These are phyloP conservation scores for Drosophila colorata DNA, from an alignment of 2,888 invertebrate genomes.

Conservation along the genomic window DNA sequence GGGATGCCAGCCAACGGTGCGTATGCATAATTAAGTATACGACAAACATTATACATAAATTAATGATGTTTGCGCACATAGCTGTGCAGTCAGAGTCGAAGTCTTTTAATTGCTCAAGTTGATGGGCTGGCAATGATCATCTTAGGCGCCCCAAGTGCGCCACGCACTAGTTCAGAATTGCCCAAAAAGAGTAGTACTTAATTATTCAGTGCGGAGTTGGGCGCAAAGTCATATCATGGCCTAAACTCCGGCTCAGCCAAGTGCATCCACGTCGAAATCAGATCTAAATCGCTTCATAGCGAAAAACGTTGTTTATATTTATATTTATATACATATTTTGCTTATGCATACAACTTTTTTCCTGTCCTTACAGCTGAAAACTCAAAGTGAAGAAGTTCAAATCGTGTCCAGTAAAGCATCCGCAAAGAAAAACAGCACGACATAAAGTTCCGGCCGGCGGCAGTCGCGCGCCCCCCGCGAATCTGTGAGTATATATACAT, in stretches of 20 bases:
- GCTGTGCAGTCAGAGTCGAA: background rate
- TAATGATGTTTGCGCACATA: background rate
- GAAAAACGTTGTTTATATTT: background rate
- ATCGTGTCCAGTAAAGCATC: background rate
- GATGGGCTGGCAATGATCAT: constrained; percentile 7
- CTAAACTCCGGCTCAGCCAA: constrained; percentile 13
- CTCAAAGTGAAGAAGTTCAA: background rate
- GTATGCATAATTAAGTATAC: constrained; percentile 15
- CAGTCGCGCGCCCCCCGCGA: background rate
- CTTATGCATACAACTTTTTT: background rate
- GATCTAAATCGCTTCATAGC: constrained; percentile 7
- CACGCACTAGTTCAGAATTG: constrained; percentile 37
- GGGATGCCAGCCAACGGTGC: background rate
- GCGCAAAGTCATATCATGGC: constrained; percentile 1
- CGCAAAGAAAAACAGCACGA: background rate
- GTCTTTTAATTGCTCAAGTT: constrained; percentile 12
- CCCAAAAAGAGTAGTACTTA: constrained; percentile 15
- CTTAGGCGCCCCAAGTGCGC: constrained; percentile 14
- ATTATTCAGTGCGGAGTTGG: constrained; percentile 8
- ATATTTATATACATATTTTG: background rate
- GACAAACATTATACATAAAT: background rate
- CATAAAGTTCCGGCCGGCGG: constrained; percentile 1
- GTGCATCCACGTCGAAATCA: constrained; percentile 21
- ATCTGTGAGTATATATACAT: constrained; percentile 28
- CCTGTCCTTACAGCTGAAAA: constrained; percentile 27